Evolutionary conservation across 2,113 vertebrate genomes (phyloP), one percentile per base, ranked within the genome.

Genomic region (Tenebrosternarchus preto): DNA sequence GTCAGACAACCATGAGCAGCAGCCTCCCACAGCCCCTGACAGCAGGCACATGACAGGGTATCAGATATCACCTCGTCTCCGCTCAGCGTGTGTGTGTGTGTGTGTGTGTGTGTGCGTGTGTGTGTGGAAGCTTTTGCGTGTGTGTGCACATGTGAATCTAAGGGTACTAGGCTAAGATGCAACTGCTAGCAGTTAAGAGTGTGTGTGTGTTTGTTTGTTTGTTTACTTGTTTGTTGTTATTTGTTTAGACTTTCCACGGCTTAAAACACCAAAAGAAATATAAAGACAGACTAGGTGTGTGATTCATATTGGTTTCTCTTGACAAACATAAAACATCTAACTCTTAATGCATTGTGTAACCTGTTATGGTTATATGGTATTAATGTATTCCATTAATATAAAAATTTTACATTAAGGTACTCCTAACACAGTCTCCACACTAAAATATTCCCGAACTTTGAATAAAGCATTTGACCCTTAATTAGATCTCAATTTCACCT

Each of bases 1-100:
- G 81, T 88, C 78, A 89, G 88, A 91, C 92, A 93, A n/a, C n/a
- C n/a, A 91, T 92, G 83, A 89, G 82, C 86, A 87, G 88, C 90
- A 88, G 88, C 89, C 82, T 84, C 81, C 74, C 81, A 87, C 87
- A 91, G 36, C 86, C 85, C 88, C 87, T 87, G 90, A 91, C 90
- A 91, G 91, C 89, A 90, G 91, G 90, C 91, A 90, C 88, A 81
- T 84, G 84, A 90, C 82, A 91, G 82, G 81, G 86, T 89, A 89
- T 93, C 90, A 87, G 80, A 88, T 93, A 88, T 89, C 91, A 88
- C 76, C n/a, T n/a, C n/a, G n/a, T n/a, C n/a, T n/a, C 15, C 24
- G 20, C 39, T 63, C 20, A 12, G 33, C 24, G 72, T 56, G 55
- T 36, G 20, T 68, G 60, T 24, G 69, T 66, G 81, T 59, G 74